These are phyloP conservation scores for Hyalella azteca DNA, from an alignment of 2,888 invertebrate genomes.

Conservation along the genomic window DNA sequence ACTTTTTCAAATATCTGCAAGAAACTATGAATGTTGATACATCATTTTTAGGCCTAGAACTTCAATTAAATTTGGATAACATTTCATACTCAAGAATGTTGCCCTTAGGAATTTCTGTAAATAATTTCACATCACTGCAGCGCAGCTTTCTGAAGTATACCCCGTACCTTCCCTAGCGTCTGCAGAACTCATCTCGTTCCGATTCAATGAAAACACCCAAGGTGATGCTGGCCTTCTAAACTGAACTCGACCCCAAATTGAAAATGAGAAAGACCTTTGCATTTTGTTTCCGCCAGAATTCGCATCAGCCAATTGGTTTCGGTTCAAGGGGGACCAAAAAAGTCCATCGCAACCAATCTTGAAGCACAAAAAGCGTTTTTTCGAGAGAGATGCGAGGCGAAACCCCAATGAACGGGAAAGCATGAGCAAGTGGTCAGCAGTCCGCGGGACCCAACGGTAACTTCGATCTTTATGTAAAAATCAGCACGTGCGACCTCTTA, in stretches of 20 bases:
- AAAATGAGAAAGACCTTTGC: slow-evolving; percentile 27
- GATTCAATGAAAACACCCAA: slow-evolving; percentile 20
- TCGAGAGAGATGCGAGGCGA: background rate
- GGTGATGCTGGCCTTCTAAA: background rate
- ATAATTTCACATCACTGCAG: too few species aligned
- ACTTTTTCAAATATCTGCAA: too few species aligned
- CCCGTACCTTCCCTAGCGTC: background rate
- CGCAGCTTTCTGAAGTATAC: too few species aligned
- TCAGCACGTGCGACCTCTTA: slow-evolving; percentile 54
- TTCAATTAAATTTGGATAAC: too few species aligned
- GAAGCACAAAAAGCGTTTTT: background rate
- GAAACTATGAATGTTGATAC: too few species aligned
- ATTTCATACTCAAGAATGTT: too few species aligned
- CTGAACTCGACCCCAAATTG: slow-evolving; percentile 16
- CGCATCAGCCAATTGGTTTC: slow-evolving; percentile 27
- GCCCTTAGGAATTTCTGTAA: too few species aligned
- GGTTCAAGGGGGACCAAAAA: slow-evolving; percentile 21
- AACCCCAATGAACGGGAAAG: slow-evolving; percentile 18
- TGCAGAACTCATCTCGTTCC: background rate
- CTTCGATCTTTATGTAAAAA: slow-evolving; percentile 52
- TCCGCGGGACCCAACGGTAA: slow-evolving; percentile 8
- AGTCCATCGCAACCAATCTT: slow-evolving; percentile 13
- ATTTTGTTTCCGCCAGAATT: slow-evolving; percentile 36
- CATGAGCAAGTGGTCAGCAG: slow-evolving; percentile 20
- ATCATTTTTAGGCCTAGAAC: too few species aligned